Evolutionary conservation across 2,113 vertebrate genomes (phyloP).

Genomic region (Heterotilapia buettikoferi): DNA sequence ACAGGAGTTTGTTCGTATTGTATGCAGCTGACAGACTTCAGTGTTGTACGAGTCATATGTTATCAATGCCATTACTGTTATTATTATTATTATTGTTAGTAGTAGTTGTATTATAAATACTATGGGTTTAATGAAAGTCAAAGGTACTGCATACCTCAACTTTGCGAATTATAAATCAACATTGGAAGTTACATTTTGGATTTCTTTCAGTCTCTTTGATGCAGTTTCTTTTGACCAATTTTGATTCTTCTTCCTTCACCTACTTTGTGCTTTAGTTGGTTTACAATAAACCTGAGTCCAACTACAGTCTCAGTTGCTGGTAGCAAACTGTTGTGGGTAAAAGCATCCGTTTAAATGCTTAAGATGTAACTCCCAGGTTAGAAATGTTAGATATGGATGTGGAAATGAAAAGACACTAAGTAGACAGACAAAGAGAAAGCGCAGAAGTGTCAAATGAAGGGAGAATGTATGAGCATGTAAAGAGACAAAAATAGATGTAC

Average conservation of each 20-base stretch:
- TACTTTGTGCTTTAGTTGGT: not conserved
- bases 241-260: not conserved
- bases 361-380: not conserved
- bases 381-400: not conserved
- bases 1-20: not conserved
- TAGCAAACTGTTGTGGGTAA: not conserved
- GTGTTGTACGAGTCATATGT: not conserved
- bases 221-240: not conserved
- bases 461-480: not conserved
- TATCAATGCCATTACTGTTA: not conserved
- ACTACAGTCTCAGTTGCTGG: not conserved
- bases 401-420: conserved; percentile 4
- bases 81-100: accelerated
- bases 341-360: not conserved
- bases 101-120: not conserved
- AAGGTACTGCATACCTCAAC: not conserved
- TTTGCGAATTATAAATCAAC: not conserved
- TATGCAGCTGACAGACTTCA: not conserved
- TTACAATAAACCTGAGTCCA: not conserved
- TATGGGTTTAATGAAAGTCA: not conserved
- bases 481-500: not conserved
- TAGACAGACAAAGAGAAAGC: not conserved
- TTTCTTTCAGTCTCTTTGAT: not conserved
- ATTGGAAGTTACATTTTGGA: not conserved
- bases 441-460: not conserved